Evolutionary conservation across 2,797 vertebrate species (phyloP).

Genomic region (Periophthalmus magnuspinnatus): DNA sequence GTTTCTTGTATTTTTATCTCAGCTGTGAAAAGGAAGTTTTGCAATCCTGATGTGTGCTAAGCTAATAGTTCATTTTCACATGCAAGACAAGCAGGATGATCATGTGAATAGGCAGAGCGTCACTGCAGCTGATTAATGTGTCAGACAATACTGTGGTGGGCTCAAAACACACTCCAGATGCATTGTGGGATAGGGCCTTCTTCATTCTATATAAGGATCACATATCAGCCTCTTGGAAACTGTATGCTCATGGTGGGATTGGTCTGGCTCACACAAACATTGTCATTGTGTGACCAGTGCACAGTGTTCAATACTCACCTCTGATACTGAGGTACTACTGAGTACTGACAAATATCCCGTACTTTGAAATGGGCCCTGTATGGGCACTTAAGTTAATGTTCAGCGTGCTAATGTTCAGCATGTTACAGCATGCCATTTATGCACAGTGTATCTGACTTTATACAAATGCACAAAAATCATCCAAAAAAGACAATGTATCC

Average conservation of each 20-base stretch:
- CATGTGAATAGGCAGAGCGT: constrained; percentile 39
- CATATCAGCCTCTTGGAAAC: constrained; percentile 62
- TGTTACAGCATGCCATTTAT: too few species aligned
- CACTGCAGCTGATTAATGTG: constrained; percentile 32
- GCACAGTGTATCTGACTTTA: too few species aligned
- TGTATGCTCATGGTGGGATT: constrained; percentile 42
- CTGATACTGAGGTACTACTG: too few species aligned
- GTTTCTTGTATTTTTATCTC: constrained; percentile 13
- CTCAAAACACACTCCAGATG: constrained; percentile 38
- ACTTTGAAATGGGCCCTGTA: too few species aligned
- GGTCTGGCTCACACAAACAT: constrained; percentile 2
- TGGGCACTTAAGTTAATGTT: too few species aligned
- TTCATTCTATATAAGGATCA: constrained; percentile 58
- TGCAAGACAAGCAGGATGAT: constrained; percentile 21
- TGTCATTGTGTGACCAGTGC: constrained; percentile 9
- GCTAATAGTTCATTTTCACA: constrained; percentile 19
- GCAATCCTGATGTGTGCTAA: neutral
- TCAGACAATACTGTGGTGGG: constrained; percentile 36
- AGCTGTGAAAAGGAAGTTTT: constrained; percentile 21
- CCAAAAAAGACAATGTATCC: too few species aligned
- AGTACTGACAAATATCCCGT: too few species aligned
- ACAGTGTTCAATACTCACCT: too few species aligned
- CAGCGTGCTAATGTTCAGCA: too few species aligned
- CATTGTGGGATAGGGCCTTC: constrained; percentile 57
- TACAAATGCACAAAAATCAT: too few species aligned